Evolutionary conservation across 2,888 invertebrate genomes (phyloP).

Genomic region (Pheosia gnoma): DNA sequence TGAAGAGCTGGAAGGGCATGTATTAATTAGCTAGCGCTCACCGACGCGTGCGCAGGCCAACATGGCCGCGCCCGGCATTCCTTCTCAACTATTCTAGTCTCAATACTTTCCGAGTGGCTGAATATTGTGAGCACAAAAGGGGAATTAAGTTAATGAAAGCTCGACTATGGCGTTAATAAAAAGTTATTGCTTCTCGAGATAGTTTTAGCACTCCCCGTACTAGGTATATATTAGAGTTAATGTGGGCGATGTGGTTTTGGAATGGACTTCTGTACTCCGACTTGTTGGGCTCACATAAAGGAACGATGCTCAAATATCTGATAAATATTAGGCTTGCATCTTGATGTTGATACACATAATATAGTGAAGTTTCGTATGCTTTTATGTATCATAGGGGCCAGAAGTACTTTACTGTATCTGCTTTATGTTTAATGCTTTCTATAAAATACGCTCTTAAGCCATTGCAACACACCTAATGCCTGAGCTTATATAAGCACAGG

Average conservation of each 20-base stretch:
- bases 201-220: slow-evolving; percentile 11
- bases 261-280: not conserved
- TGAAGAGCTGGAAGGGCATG: slow-evolving; percentile 74
- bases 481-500: too few species aligned
- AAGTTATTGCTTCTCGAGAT: slow-evolving; percentile 18
- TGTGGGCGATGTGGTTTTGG: slow-evolving; percentile 3
- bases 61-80: slow-evolving; percentile 40
- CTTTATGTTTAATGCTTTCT: too few species aligned
- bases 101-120: slow-evolving; percentile 37
- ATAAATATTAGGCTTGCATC: too few species aligned
- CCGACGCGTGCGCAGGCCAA: slow-evolving; percentile 66
- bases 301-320: too few species aligned
- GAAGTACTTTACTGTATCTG: too few species aligned
- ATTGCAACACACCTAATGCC: too few species aligned
- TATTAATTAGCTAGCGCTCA: slow-evolving; percentile 68
- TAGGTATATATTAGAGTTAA: slow-evolving; percentile 5
- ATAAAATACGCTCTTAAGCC: too few species aligned
- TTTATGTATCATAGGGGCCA: too few species aligned
- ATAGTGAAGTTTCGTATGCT: too few species aligned
- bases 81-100: slow-evolving; percentile 46
- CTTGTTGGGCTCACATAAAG: not conserved
- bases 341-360: too few species aligned
- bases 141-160: slow-evolving; percentile 31
- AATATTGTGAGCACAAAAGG: slow-evolving; percentile 26
- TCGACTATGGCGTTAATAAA: slow-evolving; percentile 20